A percentile compares a stretch with the other conserved stretches of the same genome.
Conservation (phyloP, 2,113 vertebrate species). For the Thunnus thynnus region DNA sequence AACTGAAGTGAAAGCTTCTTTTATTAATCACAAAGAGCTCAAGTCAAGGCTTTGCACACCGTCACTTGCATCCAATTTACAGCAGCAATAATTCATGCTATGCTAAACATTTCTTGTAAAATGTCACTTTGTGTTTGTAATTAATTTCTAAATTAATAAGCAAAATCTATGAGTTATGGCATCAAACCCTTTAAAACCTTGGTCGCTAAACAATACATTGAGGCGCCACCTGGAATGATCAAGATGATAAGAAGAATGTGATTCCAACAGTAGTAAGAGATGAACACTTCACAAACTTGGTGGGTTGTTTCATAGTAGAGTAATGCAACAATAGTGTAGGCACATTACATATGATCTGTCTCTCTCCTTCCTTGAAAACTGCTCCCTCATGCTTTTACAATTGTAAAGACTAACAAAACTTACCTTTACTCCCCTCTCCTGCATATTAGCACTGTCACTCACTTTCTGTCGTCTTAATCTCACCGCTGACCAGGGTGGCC, state of each 20-base stretch:
- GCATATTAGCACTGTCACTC: conserved; percentile 67
- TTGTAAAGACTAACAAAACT: conserved; percentile 13
- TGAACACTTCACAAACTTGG: conserved; percentile 58
- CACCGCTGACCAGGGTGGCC: conserved; percentile 75
- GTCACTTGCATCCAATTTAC: conserved; percentile 84
- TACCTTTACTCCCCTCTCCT: conserved; percentile 11
- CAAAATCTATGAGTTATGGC: conserved; percentile 85
- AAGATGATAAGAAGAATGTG: conserved; percentile 79
- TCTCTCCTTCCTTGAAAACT: background rate
- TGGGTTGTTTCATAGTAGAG: conserved; percentile 66
- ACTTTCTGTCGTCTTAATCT: conserved; percentile 69
- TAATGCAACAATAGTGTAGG: conserved; percentile 44
- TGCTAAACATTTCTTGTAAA: conserved; percentile 93
- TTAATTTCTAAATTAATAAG: conserved; percentile 92
- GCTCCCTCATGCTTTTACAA: conserved; percentile 13
- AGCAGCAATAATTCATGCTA: conserved; percentile 88
- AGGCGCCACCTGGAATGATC: conserved; percentile 72
- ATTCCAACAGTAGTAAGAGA: conserved; percentile 66
- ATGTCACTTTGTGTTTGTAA: conserved; percentile 91
- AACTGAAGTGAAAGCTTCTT: conserved; percentile 80
- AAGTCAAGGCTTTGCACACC: conserved; percentile 83
- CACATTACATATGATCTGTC: conserved; percentile 37
- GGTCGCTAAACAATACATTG: conserved; percentile 86
- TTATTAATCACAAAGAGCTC: conserved; percentile 82
- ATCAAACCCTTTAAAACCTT: conserved; percentile 75